Conservation (phyloP, 2,888 invertebrate species). For the Criorhina ranunculi region DNA sequence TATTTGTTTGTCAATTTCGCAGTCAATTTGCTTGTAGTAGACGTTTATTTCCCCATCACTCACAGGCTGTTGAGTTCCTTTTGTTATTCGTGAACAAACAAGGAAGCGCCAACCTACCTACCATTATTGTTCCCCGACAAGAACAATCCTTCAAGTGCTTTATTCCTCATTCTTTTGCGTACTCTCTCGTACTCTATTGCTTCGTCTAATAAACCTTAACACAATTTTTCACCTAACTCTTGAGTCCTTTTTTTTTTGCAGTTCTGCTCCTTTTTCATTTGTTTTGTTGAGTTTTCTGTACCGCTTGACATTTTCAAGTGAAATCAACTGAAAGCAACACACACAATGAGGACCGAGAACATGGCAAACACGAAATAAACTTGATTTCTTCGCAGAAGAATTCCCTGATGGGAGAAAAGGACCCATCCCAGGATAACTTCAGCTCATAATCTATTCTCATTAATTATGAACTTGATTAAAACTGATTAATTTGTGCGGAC, state of each 20-base stretch:
- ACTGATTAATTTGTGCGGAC: conserved; percentile 48
- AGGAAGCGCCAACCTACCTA: conserved; percentile 23
- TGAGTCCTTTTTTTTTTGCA: not conserved
- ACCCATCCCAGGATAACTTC: not conserved
- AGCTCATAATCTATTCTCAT: conserved; percentile 41
- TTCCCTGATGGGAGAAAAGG: not conserved
- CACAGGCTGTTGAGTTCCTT: conserved; percentile 71
- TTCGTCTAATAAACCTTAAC: conserved; percentile 46
- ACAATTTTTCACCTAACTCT: conserved; percentile 34
- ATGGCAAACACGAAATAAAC: conserved; percentile 5
- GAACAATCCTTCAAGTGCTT: conserved; percentile 10
- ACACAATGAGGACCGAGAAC: not conserved
- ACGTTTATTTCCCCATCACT: conserved; percentile 72
- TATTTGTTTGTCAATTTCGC: conserved; percentile 76
- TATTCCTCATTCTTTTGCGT: not conserved
- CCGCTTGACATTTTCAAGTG: conserved; percentile 17
- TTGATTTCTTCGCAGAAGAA: not conserved
- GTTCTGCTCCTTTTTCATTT: conserved; percentile 7
- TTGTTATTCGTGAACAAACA: conserved; percentile 56
- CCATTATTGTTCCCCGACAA: conserved; percentile 13
- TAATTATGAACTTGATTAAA: conserved; percentile 58
- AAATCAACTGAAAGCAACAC: conserved; percentile 36
- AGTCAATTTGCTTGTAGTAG: conserved; percentile 74
- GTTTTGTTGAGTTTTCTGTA: not conserved
- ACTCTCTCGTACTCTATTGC: not conserved